These are phyloP conservation scores for Syrrhaptes paradoxus DNA, from an alignment of 2,113 vertebrate species.

Conservation along the genomic window DNA sequence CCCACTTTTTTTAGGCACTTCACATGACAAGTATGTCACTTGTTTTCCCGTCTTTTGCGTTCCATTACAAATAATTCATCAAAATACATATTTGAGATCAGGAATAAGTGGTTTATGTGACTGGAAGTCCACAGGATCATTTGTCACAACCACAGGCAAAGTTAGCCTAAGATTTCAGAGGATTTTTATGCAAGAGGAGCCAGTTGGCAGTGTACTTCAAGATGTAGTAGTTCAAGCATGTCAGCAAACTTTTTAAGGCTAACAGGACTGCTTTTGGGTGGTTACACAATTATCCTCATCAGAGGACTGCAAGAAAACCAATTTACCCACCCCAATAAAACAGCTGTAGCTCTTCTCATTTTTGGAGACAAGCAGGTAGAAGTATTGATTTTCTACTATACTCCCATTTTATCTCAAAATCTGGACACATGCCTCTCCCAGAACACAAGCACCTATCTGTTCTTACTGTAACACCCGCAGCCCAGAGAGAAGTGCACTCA, in stretches of 20 bases:
- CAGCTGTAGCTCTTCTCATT: not conserved
- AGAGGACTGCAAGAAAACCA: not conserved
- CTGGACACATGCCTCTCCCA: not conserved
- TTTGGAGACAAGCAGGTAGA: not conserved
- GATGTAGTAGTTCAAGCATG: not conserved
- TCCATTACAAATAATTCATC: not conserved
- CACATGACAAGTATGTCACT: not conserved
- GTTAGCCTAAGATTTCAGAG: not conserved
- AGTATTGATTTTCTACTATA: not conserved
- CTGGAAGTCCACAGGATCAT: not conserved
- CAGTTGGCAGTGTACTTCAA: not conserved
- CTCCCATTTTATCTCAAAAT: not conserved
- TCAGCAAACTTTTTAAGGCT: not conserved
- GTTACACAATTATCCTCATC: not conserved
- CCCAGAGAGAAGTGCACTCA: not conserved
- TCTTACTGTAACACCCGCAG: fast-evolving
- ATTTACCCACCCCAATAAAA: not conserved
- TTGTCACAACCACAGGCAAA: not conserved
- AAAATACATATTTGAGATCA: not conserved
- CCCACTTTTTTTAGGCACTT: not conserved
- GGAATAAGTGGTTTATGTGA: not conserved
- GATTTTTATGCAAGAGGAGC: not conserved
- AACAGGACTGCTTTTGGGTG: not conserved
- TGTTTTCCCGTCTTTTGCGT: constrained; percentile 18
- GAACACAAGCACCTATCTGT: not conserved